Evolutionary conservation across 2,113 vertebrate genomes (phyloP).

Genomic region (Saguinus midas): DNA sequence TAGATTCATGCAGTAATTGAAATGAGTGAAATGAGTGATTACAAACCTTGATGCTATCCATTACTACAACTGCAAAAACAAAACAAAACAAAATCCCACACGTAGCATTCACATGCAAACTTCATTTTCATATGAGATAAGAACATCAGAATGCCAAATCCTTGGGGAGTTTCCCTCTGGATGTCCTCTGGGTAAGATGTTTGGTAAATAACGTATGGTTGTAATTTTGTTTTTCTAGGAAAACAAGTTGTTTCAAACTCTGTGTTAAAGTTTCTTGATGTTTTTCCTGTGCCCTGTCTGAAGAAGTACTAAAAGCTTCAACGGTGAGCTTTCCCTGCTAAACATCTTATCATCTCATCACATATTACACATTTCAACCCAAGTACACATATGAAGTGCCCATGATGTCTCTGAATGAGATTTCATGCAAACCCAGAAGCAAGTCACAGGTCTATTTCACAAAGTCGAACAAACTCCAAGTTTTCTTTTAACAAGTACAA

Average conservation of each 20-base stretch:
- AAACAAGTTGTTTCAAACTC: constrained; percentile 34
- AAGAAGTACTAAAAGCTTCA: constrained; percentile 20
- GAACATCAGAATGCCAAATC: neutral
- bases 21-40: constrained; percentile 37
- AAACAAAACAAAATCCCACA: neutral
- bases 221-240: constrained; percentile 21
- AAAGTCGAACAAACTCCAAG: constrained; percentile 62
- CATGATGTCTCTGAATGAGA: constrained; percentile 61
- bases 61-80: constrained; percentile 34
- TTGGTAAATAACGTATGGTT: constrained; percentile 7
- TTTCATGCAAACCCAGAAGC: constrained; percentile 40
- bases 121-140: neutral
- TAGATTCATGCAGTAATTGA: constrained; percentile 53
- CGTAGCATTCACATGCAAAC: neutral
- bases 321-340: neutral
- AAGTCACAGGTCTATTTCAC: constrained; percentile 55
- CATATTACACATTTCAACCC: constrained; percentile 23
- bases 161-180: neutral
- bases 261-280: neutral
- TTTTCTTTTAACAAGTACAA: constrained; percentile 78
- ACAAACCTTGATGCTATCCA: constrained; percentile 24
- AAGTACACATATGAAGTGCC: constrained; percentile 9
- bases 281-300: neutral
- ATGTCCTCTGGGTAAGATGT: constrained; percentile 31
- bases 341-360: constrained; percentile 47